phyloP scores from a whole-genome alignment of 2,888 invertebrate genomes.

The Gibbula magus region DNA sequence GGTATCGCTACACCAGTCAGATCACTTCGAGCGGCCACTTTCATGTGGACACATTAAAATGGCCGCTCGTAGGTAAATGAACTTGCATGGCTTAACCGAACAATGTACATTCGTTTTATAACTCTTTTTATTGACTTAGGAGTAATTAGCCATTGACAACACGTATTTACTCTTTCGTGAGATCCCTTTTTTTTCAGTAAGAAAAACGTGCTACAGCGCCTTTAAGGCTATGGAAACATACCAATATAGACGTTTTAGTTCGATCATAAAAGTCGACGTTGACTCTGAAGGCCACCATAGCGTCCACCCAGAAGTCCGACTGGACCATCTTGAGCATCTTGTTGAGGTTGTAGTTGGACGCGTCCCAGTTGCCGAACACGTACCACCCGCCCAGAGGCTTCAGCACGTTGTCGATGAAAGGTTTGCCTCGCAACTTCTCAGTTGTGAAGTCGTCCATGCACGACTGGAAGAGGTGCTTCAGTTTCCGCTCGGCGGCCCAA shows the following conservation, averaged over 20 bases:
- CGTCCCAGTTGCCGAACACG: conserved; percentile 54
- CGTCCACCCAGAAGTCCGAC: conserved; percentile 63
- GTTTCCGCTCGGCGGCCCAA: conserved; percentile 78
- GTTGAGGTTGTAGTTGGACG: conserved; percentile 53
- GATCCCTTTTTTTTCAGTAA: too few relatives aligned
- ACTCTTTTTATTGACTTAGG: too few relatives aligned
- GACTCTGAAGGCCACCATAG: conserved; percentile 43
- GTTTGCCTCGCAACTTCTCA: conserved; percentile 52
- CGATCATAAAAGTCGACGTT: neutral
- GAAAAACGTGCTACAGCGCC: too few relatives aligned
- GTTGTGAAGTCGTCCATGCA: conserved; percentile 75
- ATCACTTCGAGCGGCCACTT: too few relatives aligned
- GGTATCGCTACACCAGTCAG: too few relatives aligned
- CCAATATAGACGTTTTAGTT: conserved; percentile 18
- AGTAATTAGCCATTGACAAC: too few relatives aligned
- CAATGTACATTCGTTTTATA: too few relatives aligned
- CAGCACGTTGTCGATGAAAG: conserved; percentile 55
- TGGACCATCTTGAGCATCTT: conserved; percentile 54
- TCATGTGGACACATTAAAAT: too few relatives aligned
- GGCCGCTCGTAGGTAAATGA: too few relatives aligned
- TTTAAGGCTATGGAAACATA: too few relatives aligned
- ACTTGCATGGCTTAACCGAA: too few relatives aligned
- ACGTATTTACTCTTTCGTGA: too few relatives aligned
- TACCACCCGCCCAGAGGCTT: conserved; percentile 63
- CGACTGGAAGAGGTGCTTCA: conserved; percentile 80